Evolutionary conservation across 2,797 vertebrate species (phyloP).

Genomic region (Chaetophractus vellerosus): DNA sequence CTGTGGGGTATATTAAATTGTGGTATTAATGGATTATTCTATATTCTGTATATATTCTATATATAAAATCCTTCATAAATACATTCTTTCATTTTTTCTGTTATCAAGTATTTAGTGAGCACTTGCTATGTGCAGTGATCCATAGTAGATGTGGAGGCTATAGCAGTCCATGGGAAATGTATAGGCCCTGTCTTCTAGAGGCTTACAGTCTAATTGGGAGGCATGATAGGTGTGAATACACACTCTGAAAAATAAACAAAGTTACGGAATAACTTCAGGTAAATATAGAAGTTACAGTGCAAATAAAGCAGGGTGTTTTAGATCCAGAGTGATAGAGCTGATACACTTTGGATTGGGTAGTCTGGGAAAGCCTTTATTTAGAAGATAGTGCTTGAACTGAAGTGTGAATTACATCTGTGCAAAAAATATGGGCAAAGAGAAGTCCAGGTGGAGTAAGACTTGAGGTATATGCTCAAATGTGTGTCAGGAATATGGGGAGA

Average conservation of each 20-base stretch:
- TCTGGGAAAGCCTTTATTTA: background rate
- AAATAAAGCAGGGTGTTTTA: background rate
- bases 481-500: background rate
- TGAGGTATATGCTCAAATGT: background rate
- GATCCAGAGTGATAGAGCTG: background rate
- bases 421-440: background rate
- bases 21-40: background rate
- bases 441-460: background rate
- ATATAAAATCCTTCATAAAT: constrained; percentile 3
- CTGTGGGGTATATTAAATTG: constrained; percentile 27
- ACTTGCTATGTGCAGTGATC: background rate
- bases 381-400: background rate
- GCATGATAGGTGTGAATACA: background rate
- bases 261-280: background rate
- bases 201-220: background rate
- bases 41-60: background rate
- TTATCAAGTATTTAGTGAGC: background rate
- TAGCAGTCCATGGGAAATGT: background rate
- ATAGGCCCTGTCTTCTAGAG: background rate
- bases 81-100: background rate
- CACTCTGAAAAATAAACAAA: background rate
- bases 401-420: background rate
- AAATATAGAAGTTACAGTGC: background rate
- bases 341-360: background rate
- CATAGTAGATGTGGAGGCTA: background rate